Evolutionary conservation across 2,113 vertebrate species (phyloP), one percentile per base, ranked within the genome.

Genomic region (Eclectus roratus): DNA sequence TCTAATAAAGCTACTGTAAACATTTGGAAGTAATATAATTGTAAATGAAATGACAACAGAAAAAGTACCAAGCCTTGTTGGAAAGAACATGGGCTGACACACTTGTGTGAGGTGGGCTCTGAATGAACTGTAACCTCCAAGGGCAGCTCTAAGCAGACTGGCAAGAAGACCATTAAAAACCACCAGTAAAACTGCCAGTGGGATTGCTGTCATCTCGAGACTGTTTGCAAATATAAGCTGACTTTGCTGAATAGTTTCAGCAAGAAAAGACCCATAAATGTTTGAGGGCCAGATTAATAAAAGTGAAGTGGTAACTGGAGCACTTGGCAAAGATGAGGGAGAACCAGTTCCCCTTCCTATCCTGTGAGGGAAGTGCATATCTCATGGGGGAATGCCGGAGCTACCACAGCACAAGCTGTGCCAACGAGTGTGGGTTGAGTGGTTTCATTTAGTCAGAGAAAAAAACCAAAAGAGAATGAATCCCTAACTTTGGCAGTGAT

Each of bases 1-100:
- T 93, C 85, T 93, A 92, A 94, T 89, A 96, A 91, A 81, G 50
- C 69, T 72, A 80, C 85, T 90, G 47, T 85, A 96, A 94, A 91
- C 7, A 35, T 89, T 80, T 95, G 80, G 61, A 95, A 91, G 70
- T 77, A 92, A 56, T 60, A 56, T 86, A 78, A 86, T 64, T 70
- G 71, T 78, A 81, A 88, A 93, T n/a, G 13, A 86, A 95, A 90
- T 77, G 49, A 58, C 86, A 76, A 44, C 52, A 69, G 60, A 90
- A 39, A 28, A 80, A 85, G 35, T 64, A 86, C 28, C 31, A 73
- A 49, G 33, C 23, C 19, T 46, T 53, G 16, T 69, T 80, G 52
- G 58, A 85, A 84, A 66, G 15, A 88, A 39, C 2, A 0, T 21
- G 37, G 58, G 33, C 17, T 66, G 4, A 11, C 11, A 60, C 6